These are phyloP conservation scores for Epizoanthus illoricatus DNA, from an alignment of 92 coral and sea anemone genomes.

Conservation along the genomic window DNA sequence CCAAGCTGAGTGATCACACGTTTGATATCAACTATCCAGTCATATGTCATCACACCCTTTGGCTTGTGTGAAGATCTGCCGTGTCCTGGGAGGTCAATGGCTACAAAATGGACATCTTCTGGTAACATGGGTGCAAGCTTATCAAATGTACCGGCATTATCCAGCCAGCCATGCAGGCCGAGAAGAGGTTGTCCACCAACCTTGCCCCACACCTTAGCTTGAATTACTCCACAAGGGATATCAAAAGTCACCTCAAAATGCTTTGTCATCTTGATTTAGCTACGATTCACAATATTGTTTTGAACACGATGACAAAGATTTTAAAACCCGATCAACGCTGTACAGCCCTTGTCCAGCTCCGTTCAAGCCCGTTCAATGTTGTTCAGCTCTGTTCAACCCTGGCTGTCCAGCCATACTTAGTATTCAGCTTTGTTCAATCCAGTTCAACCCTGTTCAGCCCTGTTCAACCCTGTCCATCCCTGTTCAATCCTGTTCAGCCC, in stretches of 20 bases:
- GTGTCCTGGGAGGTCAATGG: conserved; percentile 80
- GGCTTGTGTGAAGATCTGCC: conserved; percentile 73
- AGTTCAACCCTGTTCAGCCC: too few species aligned
- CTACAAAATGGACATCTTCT: conserved; percentile 61
- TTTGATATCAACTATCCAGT: conserved; percentile 67
- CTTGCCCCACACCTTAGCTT: conserved; percentile 71
- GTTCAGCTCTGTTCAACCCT: too few species aligned
- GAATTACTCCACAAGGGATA: conserved; percentile 79
- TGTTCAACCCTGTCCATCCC: too few species aligned
- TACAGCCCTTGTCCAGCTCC: too few species aligned
- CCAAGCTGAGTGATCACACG: conserved; percentile 64
- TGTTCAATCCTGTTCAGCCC: too few species aligned
- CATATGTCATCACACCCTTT: conserved; percentile 51
- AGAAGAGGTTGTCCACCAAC: conserved; percentile 58
- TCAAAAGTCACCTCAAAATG: conserved; percentile 43
- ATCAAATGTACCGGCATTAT: conserved; percentile 76
- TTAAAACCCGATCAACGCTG: too few species aligned
- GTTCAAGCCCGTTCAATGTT: too few species aligned
- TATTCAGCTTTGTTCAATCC: too few species aligned
- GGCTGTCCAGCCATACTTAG: too few species aligned
- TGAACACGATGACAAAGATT: too few species aligned
- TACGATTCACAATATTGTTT: too few species aligned
- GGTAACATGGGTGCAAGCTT: conserved; percentile 65
- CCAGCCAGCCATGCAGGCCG: conserved; percentile 82
- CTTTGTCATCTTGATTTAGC: conserved; percentile 2